phyloP scores from a whole-genome alignment of 1,140 invertebrate species.

The Drosophila melanica region DNA sequence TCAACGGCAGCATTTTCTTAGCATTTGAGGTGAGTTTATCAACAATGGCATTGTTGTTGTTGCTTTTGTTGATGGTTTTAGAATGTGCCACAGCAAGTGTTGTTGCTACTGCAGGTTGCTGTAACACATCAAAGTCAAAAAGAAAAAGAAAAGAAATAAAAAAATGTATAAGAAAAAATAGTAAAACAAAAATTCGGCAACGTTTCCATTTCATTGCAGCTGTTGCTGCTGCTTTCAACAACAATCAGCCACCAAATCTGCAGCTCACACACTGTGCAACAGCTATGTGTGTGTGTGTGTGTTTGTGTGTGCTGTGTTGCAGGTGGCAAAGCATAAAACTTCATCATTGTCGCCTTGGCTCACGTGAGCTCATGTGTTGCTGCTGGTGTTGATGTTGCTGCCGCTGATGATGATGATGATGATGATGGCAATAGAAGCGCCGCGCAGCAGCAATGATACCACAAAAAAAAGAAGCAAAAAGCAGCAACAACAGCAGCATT shows the following conservation, averaged over 20 bases:
- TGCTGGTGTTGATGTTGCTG: conserved; percentile 12
- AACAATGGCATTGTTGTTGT: conserved; percentile 1
- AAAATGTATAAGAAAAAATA: conserved; percentile 47
- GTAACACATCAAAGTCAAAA: conserved; percentile 41
- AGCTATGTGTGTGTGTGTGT: conserved; percentile 5
- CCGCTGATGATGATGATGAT: conserved; percentile 50
- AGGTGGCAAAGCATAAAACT: conserved; percentile 82
- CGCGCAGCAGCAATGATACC: conserved; percentile 65
- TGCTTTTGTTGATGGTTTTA: conserved; percentile 20
- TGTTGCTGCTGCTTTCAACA: conserved; percentile 41
- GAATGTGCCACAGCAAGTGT: conserved; percentile 8
- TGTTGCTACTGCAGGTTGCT: conserved; percentile 23
- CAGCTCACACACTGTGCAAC: not conserved
- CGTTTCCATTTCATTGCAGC: conserved; percentile 75
- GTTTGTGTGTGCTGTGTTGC: conserved; percentile 51
- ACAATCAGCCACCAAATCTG: conserved; percentile 37
- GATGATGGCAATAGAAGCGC: conserved; percentile 67
- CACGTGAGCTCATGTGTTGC: conserved; percentile 63
- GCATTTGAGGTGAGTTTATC: conserved; percentile 23
- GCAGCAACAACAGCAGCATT: conserved; percentile 11
- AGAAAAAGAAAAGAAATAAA: conserved; percentile 34
- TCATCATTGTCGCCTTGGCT: conserved; percentile 79
- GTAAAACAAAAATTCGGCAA: conserved; percentile 59
- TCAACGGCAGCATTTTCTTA: conserved; percentile 16
- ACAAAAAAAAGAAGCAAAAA: conserved; percentile 57